Evolutionary conservation across 2,797 vertebrate genomes (phyloP).

Genomic region (Acanthurus leucopareius): DNA sequence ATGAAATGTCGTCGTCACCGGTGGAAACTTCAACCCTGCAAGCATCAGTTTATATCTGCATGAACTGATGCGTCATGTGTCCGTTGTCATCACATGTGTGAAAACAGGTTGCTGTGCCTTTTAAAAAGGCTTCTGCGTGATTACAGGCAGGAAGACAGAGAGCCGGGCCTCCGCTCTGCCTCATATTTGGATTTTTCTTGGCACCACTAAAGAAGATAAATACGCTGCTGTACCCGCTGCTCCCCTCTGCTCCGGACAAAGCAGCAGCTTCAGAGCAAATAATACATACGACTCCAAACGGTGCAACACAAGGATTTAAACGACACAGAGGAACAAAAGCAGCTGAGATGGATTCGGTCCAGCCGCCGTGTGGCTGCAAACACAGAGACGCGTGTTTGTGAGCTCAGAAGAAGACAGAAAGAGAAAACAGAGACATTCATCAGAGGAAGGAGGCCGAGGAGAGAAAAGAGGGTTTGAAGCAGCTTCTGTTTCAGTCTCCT

Average conservation of each 20-base stretch:
- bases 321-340: slow-evolving; percentile 17
- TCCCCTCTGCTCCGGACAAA: slow-evolving; percentile 32
- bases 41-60: too few species aligned
- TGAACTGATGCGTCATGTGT: too few species aligned
- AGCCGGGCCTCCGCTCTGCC: slow-evolving; percentile 39
- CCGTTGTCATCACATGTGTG: not conserved
- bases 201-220: slow-evolving; percentile 71
- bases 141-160: slow-evolving; percentile 44
- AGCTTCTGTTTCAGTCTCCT: slow-evolving; percentile 15
- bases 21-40: too few species aligned
- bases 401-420: not conserved
- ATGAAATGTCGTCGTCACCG: not conserved
- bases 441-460: slow-evolving; percentile 5
- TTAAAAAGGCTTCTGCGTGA: slow-evolving; percentile 4
- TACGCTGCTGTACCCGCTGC: slow-evolving; percentile 47
- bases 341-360: slow-evolving; percentile 38
- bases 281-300: slow-evolving; percentile 20
- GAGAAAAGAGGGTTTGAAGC: not conserved
- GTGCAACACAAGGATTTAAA: slow-evolving; percentile 17
- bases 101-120: too few species aligned
- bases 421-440: not conserved
- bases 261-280: slow-evolving; percentile 22
- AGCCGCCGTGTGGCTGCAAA: slow-evolving; percentile 11
- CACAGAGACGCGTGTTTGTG: slow-evolving; percentile 9
- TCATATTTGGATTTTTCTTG: slow-evolving; percentile 62